Base-by-base conservation (phyloP, 2,113 vertebrate species). In the Nematolebias whitei region DNA sequence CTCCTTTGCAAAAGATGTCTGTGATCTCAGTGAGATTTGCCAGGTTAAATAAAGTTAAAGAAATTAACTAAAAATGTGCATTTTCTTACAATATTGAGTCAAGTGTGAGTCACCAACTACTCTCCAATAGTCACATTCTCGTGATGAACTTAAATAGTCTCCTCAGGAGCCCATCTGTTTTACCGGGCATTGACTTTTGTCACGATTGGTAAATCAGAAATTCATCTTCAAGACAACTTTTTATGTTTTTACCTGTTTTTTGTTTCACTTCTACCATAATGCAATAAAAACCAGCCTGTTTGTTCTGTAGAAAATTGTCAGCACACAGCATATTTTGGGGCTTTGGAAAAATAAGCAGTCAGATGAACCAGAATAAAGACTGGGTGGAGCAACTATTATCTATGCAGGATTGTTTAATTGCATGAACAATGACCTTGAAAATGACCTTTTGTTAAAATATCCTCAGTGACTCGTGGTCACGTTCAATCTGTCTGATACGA, bases 91-190 rank as follows among this genome's bases (percentile, higher is more conserved):
- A n/a, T n/a, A n/a, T 41, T 41, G 12, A 29, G 26, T 29, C 26
- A 29, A 29, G 11, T 29, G 26, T n/a, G n/a, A 29, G 26, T 7
- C 26, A 4, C 26, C 3, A 29, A 29, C 26, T 29, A 3, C 3
- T 29, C 7, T 29, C 7, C 26, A 29, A 41, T 35, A 47, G 29
- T 45, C 22, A 14, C 50, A 47, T 29, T 40, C 26, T 7, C 3
- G 58, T 40, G 22, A 54, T 54, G 20, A 50, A 49, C 1, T 3
- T 32, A 12, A 26, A 48, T n/a, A n/a, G 19, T 32, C 8, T 45
- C 39, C 22, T 24, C 38, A 14, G 38, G 35, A 38, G 47, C 49
- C 40, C n/a, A 45, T 60, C 49, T 60, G 12, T 38, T 60, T 45
- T 20, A 53, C 50, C 41, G 35, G 38, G 10, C 48, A 41, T 45